Evolutionary conservation across 2,113 vertebrate genomes (phyloP).

Genomic region (Ctenomys sociabilis): DNA sequence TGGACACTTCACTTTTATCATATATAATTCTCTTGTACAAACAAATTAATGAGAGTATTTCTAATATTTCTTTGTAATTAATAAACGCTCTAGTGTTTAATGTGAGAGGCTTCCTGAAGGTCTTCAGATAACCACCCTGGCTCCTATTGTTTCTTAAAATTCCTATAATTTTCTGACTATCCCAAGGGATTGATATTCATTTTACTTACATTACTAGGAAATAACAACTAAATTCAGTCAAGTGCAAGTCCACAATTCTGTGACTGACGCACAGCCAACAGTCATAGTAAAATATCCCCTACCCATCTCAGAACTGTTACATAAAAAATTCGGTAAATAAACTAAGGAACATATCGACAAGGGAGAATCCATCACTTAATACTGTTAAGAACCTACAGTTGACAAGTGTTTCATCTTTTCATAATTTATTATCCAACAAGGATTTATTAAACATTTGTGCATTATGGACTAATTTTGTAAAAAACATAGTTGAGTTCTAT

Average conservation of each 20-base stretch:
- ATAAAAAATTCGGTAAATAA: neutral
- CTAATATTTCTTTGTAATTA: neutral
- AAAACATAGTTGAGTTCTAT: neutral
- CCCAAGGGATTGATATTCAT: neutral
- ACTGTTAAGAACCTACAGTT: neutral
- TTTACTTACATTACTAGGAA: neutral
- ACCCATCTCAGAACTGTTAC: neutral
- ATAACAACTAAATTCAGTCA: neutral
- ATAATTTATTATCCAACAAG: neutral
- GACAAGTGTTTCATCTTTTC: neutral
- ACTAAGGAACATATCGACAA: neutral
- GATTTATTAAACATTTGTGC: neutral
- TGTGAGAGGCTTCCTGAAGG: neutral
- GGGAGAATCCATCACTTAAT: neutral
- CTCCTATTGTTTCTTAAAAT: neutral
- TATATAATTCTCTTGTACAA: neutral
- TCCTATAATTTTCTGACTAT: neutral
- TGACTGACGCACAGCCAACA: neutral
- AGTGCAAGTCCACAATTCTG: neutral
- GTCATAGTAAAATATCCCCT: neutral
- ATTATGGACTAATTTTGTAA: neutral
- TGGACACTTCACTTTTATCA: neutral
- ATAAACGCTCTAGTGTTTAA: neutral
- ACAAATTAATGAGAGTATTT: neutral
- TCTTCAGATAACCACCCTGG: neutral